Percentiles rank a stretch among this genome's conserved stretches.
Conservation (phyloP, 1,140 invertebrate species). For the Diprion similis region DNA sequence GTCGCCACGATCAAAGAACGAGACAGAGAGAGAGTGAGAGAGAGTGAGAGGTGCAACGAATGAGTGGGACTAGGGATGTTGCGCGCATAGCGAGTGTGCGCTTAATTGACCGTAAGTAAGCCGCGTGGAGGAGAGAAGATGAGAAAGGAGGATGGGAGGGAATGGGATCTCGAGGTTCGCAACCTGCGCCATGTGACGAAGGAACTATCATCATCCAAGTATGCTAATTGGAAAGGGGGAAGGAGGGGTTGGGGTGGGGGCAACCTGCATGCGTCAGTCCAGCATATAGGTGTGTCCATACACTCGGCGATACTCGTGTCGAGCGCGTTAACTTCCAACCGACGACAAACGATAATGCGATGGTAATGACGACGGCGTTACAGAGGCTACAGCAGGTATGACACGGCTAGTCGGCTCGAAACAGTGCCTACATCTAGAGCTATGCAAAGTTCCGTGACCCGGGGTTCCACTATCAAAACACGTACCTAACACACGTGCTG, state of each 20-base stretch:
- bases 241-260: neutral
- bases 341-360: neutral
- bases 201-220: neutral
- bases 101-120: slow-evolving; percentile 5
- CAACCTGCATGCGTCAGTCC: neutral
- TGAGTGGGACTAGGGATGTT: neutral
- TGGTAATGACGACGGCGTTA: neutral
- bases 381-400: too few relatives aligned
- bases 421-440: too few relatives aligned
- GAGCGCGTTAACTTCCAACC: neutral
- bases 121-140: neutral
- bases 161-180: too few relatives aligned
- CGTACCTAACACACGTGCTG: too few relatives aligned
- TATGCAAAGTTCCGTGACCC: too few relatives aligned
- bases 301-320: neutral
- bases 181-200: neutral
- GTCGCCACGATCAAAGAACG: too few relatives aligned
- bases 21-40: too few relatives aligned
- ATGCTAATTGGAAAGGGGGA: neutral
- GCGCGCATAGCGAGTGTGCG: neutral
- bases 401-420: too few relatives aligned
- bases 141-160: neutral
- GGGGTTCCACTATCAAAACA: too few relatives aligned
- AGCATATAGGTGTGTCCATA: neutral
- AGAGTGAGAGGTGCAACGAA: neutral